Base-by-base conservation (phyloP, 2,113 vertebrate genomes). In the Campylomormyrus numenius region DNA sequence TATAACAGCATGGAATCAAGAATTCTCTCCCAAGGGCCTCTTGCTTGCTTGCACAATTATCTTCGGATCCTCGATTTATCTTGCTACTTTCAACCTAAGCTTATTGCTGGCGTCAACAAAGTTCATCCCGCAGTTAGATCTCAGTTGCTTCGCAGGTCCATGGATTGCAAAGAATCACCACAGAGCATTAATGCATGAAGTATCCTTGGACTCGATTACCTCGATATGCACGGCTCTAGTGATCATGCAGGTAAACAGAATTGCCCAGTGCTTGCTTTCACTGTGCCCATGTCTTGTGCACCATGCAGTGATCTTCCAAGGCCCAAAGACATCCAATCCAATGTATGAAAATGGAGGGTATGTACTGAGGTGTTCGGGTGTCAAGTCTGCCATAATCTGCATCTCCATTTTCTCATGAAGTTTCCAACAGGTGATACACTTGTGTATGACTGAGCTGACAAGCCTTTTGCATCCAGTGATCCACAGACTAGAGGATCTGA, bases 31-130 rank as follows among this genome's bases (percentile, higher is more conserved):
- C 80, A 90, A 3, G n/a, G n/a, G 1, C 87, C 90, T 84, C 90
- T 74, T 87, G 88, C 27, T 24, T 92, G 86, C 5, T 90, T 9
- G 42, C 9, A 8, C 10, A 91, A 24, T 62, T 90, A 89, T 5
- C 70, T 74, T 3, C 88, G 31, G 24, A n/a, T 62, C 24, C 24
- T n/a, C 6, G 8, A 62, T 58, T 58, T 21, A 58, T 24, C 21
- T 24, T 1, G 90, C 70, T 74, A 10, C 49, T 35, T 58, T 52
- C n/a, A 56, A 53, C 58, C 24, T 50, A 62, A 90, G 70, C 8
- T 91, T 89, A 10, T 89, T 90, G 15, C 46, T 74, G 0, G 88
- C 89, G 3, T 88, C 74, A 4, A 92, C 70, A n/a, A 92, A 92
- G 11, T 91, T 91, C 3, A 88, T 91, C 1, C 87, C 89, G 24